Evolutionary conservation across 2,113 vertebrate genomes (phyloP).

Genomic region (Talpa occidentalis): DNA sequence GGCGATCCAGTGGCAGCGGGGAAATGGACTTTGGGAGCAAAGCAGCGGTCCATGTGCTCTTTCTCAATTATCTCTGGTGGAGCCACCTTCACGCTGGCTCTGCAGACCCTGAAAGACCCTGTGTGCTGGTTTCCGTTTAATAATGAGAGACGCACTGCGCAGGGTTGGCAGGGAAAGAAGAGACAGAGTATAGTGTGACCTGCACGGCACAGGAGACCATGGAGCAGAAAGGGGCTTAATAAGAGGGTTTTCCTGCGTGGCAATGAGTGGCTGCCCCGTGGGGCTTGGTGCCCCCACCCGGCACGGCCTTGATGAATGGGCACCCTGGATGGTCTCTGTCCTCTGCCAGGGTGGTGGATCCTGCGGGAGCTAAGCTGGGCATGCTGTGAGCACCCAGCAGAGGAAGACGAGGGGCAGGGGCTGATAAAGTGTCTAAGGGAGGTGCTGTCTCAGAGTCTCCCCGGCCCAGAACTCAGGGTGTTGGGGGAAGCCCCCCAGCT

Average conservation of each 20-base stretch:
- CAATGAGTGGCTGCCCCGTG: background rate
- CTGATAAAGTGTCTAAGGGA: constrained; percentile 5
- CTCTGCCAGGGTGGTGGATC: constrained; percentile 31
- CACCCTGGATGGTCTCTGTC: background rate
- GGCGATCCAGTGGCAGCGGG: background rate
- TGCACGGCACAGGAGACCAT: constrained; percentile 44
- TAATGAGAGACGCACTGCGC: constrained; percentile 40
- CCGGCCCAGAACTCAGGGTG: background rate
- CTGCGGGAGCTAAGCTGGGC: background rate
- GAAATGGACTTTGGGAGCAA: background rate
- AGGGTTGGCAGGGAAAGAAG: constrained; percentile 55
- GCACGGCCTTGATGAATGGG: background rate
- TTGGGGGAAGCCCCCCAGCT: background rate
- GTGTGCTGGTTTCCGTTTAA: constrained; percentile 54
- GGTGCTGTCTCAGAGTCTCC: background rate
- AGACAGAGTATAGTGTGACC: constrained; percentile 63
- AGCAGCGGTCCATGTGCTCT: background rate
- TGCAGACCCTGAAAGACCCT: constrained; percentile 37
- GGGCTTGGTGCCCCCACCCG: constrained; percentile 26
- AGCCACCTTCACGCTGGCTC: background rate
- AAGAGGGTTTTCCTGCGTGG: constrained; percentile 56
- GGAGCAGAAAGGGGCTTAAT: constrained; percentile 67
- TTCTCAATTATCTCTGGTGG: background rate
- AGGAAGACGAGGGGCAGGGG: background rate
- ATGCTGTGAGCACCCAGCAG: background rate